These are phyloP conservation scores for Trachelus iudaicus DNA, from an alignment of 2,888 invertebrate species.

Conservation along the genomic window DNA sequence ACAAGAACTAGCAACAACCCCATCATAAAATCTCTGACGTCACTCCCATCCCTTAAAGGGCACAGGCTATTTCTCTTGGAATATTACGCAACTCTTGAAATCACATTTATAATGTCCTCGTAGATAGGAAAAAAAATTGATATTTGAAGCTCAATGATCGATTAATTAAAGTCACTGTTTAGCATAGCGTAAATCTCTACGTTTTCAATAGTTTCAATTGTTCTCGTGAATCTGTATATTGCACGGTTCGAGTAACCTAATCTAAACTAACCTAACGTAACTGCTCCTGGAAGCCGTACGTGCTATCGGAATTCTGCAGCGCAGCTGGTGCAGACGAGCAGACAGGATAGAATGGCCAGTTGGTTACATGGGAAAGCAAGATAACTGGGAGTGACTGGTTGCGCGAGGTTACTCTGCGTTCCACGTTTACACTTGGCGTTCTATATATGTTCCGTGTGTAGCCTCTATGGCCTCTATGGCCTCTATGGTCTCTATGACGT, in stretches of 20 bases:
- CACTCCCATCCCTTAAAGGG: not conserved
- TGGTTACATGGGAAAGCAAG: constrained; percentile 56
- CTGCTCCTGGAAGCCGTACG: not conserved
- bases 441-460: not conserved
- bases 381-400: constrained; percentile 62
- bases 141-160: not conserved
- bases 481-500: too few relatives aligned
- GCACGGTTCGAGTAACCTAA: not conserved
- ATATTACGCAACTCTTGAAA: not conserved
- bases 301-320: constrained; percentile 57
- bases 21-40: not conserved
- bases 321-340: constrained; percentile 52
- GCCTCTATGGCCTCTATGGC: too few relatives aligned
- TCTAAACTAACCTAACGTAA: not conserved
- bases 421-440: not conserved
- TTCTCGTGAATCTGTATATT: not conserved
- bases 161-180: not conserved
- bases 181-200: not conserved
- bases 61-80: not conserved
- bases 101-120: not conserved
- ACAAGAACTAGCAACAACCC: not conserved
- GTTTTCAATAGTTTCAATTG: not conserved
- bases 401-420: constrained; percentile 45
- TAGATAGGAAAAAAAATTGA: not conserved
- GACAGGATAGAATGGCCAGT: not conserved